Evolutionary conservation across 1,140 invertebrate genomes (phyloP).

Genomic region (Caenorhabditis brenneri): DNA sequence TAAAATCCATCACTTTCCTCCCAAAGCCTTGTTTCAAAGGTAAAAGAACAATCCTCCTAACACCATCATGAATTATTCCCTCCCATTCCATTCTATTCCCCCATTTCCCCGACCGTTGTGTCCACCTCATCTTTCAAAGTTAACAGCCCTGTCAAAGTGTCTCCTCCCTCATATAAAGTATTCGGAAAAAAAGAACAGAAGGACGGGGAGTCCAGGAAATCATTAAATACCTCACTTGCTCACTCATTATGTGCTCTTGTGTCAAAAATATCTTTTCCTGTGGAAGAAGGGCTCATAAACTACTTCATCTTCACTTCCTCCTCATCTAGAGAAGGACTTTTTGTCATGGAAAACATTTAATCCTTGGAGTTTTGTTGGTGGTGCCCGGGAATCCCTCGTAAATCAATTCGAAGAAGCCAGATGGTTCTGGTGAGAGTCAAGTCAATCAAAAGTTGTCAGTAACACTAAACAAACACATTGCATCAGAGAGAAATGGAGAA

Average conservation of each 20-base stretch:
- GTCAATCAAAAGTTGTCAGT: conserved; percentile 8
- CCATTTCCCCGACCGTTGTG: no score
- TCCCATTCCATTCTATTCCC: background rate
- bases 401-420: no score
- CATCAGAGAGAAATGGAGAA: no score
- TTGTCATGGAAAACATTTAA: no score
- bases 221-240: background rate
- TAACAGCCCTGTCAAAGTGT: background rate
- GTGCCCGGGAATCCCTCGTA: no score
- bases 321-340: background rate
- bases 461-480: background rate
- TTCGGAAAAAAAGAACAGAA: background rate
- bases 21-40: no score
- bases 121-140: background rate
- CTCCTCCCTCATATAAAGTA: no score
- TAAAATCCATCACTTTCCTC: no score
- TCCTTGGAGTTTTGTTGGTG: no score
- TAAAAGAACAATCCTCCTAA: no score
- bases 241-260: conserved; percentile 2
- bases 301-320: background rate
- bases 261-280: background rate
- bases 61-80: background rate
- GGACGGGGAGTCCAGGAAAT: background rate
- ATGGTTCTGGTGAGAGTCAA: background rate
- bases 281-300: background rate